Percentiles rank a stretch among this genome's conserved stretches.
Evolutionary conservation across 2,113 vertebrate species (phyloP).

Genomic region (Daubentonia madagascariensis): DNA sequence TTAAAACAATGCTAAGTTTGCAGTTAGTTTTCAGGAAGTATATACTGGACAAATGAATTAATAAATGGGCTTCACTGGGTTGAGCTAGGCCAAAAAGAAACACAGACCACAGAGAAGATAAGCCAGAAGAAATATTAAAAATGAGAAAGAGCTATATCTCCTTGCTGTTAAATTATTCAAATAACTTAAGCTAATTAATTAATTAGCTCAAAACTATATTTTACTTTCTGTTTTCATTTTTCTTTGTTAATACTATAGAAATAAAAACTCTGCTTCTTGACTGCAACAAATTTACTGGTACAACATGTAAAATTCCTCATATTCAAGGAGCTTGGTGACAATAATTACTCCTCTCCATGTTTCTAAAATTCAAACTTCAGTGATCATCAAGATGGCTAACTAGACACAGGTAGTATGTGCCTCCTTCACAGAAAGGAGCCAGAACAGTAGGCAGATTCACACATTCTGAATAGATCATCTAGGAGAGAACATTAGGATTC

Average conservation of each 20-base stretch:
- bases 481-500: no score
- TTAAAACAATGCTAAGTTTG: background rate
- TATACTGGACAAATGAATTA: slow-evolving; percentile 25
- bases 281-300: background rate
- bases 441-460: no score
- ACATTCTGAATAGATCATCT: no score
- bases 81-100: background rate
- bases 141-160: background rate
- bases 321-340: background rate
- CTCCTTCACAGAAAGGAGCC: no score
- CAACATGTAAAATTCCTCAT: background rate
- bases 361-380: background rate
- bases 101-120: background rate
- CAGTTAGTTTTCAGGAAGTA: background rate
- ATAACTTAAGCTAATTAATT: background rate
- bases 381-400: no score
- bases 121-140: background rate
- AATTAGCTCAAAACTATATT: background rate
- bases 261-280: background rate
- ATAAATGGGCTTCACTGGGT: background rate
- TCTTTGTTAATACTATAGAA: background rate
- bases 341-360: background rate
- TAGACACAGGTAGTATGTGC: no score
- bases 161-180: background rate
- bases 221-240: slow-evolving; percentile 11